phyloP scores from a whole-genome alignment of 2,888 invertebrate species.

The Nephrotoma flavescens region DNA sequence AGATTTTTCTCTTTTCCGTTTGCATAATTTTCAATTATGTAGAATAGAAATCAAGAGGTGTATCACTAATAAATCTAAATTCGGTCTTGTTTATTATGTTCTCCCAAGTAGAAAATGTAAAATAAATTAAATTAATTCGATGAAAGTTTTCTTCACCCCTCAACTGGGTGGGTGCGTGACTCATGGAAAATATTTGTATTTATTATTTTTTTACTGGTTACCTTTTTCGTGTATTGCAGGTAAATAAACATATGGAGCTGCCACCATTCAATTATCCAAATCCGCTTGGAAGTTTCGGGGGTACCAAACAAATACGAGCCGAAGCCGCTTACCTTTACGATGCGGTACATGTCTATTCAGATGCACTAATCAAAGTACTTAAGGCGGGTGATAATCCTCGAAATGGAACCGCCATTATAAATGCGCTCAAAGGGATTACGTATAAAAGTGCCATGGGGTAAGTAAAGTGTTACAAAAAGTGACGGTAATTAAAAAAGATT shows the following conservation, averaged over 20 bases:
- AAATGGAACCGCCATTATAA: conserved; percentile 72
- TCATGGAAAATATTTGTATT: neutral
- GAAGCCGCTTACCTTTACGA: conserved; percentile 90
- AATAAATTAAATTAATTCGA: neutral
- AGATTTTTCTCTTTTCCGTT: neutral
- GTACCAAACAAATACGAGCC: conserved; percentile 62
- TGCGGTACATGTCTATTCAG: conserved; percentile 82
- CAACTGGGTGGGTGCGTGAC: neutral
- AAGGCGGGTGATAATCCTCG: conserved; percentile 49
- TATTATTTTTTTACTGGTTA: too few species aligned
- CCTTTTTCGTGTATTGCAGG: conserved; percentile 31
- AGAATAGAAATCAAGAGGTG: neutral
- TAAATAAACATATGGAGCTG: conserved; percentile 68
- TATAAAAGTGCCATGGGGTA: conserved; percentile 80
- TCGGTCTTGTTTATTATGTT: neutral
- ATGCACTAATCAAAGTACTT: conserved; percentile 59
- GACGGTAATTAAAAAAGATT: neutral
- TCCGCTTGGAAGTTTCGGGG: conserved; percentile 56
- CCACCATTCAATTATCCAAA: conserved; percentile 82
- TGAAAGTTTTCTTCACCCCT: neutral
- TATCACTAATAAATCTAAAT: neutral
- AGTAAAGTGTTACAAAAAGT: conserved; percentile 17
- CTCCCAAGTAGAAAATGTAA: neutral
- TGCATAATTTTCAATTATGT: neutral
- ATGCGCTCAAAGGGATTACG: conserved; percentile 57